Evolutionary conservation across 1,140 invertebrate species (phyloP).

Genomic region (Polypedilum vanderplanki): DNA sequence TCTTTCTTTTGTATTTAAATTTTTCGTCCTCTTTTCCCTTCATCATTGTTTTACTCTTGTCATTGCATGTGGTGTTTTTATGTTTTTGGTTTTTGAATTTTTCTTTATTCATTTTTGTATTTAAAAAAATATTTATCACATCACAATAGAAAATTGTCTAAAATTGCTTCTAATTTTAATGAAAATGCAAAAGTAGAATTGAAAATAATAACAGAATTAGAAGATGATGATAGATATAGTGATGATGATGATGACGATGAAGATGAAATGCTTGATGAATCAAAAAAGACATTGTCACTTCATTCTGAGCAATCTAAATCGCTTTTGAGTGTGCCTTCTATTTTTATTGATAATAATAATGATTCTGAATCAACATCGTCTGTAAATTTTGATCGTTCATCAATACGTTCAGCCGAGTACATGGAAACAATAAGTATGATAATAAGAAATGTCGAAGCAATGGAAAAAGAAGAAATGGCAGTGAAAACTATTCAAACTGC

Average conservation of each 20-base stretch:
- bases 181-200: slow-evolving; percentile 3
- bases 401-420: slow-evolving; percentile 16
- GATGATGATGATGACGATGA: no score
- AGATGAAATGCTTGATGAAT: not conserved
- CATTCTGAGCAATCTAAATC: slow-evolving; percentile 40
- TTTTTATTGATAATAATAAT: slow-evolving; percentile 40
- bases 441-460: slow-evolving; percentile 47
- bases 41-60: not conserved
- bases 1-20: slow-evolving; percentile 37
- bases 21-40: slow-evolving; percentile 33
- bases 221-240: not conserved
- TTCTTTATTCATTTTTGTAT: not conserved
- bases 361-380: slow-evolving; percentile 34
- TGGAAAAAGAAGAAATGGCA: slow-evolving; percentile 34
- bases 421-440: slow-evolving; percentile 50
- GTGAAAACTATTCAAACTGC: not conserved
- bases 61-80: no score
- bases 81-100: not conserved
- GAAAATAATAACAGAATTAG: not conserved
- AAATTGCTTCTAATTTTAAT: not conserved
- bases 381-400: not conserved
- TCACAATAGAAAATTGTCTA: not conserved
- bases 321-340: slow-evolving; percentile 24
- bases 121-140: not conserved
- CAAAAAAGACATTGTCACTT: slow-evolving; percentile 43